These are phyloP conservation scores for Chlamydotis undulata DNA, from an alignment of 2,113 vertebrate species.

Conservation along the genomic window DNA sequence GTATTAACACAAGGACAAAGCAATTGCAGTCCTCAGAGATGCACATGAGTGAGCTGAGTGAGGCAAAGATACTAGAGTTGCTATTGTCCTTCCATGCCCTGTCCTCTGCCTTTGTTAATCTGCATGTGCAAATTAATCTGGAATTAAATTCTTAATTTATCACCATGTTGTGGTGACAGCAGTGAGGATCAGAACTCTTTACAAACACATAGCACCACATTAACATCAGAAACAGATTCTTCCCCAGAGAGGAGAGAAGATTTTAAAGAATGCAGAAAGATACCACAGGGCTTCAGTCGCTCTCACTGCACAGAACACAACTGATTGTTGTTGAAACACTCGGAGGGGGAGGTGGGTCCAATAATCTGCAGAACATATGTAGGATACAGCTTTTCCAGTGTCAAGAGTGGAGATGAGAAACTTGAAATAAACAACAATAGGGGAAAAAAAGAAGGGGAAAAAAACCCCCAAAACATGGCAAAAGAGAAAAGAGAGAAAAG, in stretches of 20 bases:
- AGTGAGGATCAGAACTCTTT: slow-evolving; percentile 38
- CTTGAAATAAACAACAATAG: not conserved
- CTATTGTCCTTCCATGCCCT: slow-evolving; percentile 5
- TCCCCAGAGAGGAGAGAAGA: slow-evolving; percentile 11
- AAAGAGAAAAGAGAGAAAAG: not conserved
- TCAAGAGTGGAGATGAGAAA: not conserved
- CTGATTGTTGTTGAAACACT: slow-evolving; percentile 21
- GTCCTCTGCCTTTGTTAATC: not conserved
- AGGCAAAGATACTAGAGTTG: not conserved
- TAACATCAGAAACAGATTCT: slow-evolving; percentile 53
- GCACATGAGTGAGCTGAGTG: not conserved
- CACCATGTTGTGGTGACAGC: slow-evolving; percentile 18
- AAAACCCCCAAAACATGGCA: not conserved
- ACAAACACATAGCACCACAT: slow-evolving; percentile 17
- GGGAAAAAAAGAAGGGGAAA: too few species aligned
- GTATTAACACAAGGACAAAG: not conserved
- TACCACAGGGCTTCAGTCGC: slow-evolving; percentile 21
- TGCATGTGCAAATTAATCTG: slow-evolving; percentile 5
- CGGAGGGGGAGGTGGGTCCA: not conserved
- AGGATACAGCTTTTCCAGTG: not conserved
- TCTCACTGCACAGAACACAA: slow-evolving; percentile 13
- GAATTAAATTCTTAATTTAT: slow-evolving; percentile 33
- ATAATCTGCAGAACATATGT: slow-evolving; percentile 54
- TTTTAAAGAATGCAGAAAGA: slow-evolving; percentile 36
- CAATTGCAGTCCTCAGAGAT: not conserved